Base-by-base conservation (phyloP, 2,113 vertebrate genomes). In the Microtus montanus region DNA sequence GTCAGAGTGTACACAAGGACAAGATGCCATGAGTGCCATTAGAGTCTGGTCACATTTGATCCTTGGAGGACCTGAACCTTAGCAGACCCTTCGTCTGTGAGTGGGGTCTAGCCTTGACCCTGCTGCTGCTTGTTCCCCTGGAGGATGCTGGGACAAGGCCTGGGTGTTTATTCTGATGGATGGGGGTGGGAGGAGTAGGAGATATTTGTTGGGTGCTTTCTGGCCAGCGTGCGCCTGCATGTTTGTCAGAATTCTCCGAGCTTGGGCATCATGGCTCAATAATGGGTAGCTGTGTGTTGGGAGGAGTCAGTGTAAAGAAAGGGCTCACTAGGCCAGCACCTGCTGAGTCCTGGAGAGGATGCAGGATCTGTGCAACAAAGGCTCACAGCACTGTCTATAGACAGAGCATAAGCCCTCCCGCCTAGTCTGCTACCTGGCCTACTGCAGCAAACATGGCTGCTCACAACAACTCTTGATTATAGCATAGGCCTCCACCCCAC, bases 131-230 rank as follows among this genome's bases (percentile, higher is more conserved):
- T 30, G 49, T 73, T 78, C 61, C 75, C 11, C 0, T 10, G 79
- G 58, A 73, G 19, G 44, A 33, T 7, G 19, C 38, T 2, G n/a
- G 1, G 0, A 0, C 7, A 8, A 47, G 35, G 1, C 38, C 47
- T 66, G 52, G 13, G 6, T 28, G 49, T 24, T 19, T 22, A 38
- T 49, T 58, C 52, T 52, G 41, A 70, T 87, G 11, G 47, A 17
- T 38, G 68, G 35, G 14, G 24, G 86, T 52, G 13, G 7, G 8
- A 9, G 44, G 64, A n/a, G 12, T 15, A 15, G 64, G 64, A n/a
- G 49, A 10, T 71, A 1, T 47, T 73, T 30, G 28, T 30, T 20
- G 44, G 24, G 73, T 63, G 47, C 13, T 35, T 74, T 75, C 52
- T 82, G 58, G 41, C 80, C 35, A 38, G 41, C 2, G 7, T 33